These are phyloP conservation scores for Salarias fasciatus DNA, from an alignment of 2,797 vertebrate species.

Conservation along the genomic window DNA sequence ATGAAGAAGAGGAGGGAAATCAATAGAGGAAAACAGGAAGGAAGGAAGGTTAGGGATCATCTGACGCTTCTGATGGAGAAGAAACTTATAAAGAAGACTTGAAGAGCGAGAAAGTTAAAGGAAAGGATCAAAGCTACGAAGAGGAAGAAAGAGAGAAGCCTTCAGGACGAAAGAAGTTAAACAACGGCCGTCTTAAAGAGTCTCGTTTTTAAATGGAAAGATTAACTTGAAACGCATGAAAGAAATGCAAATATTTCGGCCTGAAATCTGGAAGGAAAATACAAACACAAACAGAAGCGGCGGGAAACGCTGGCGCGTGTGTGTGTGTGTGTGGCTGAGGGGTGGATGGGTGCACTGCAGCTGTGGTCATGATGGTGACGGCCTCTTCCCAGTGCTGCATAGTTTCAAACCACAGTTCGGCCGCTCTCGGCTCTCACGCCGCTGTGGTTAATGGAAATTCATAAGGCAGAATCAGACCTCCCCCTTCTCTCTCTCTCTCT, in stretches of 20 bases:
- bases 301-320: background rate
- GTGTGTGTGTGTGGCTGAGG: slow-evolving; percentile 8
- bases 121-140: too few species aligned
- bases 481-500: slow-evolving; percentile 9
- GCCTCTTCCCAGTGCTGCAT: slow-evolving; percentile 15
- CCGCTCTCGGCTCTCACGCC: slow-evolving; percentile 7
- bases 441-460: slow-evolving; percentile 28
- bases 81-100: too few species aligned
- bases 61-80: too few species aligned
- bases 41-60: too few species aligned
- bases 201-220: background rate
- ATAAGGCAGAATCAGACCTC: too few species aligned
- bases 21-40: too few species aligned
- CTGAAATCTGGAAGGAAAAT: background rate
- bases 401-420: slow-evolving; percentile 38
- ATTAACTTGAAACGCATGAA: background rate
- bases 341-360: slow-evolving; percentile 9
- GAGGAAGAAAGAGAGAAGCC: too few species aligned
- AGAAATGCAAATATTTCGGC: background rate
- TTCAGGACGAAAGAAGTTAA: too few species aligned
- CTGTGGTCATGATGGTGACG: slow-evolving; percentile 23
- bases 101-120: too few species aligned
- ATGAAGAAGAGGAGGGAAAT: too few species aligned
- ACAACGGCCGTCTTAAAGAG: too few species aligned
- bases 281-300: slow-evolving; percentile 1